Percentiles rank a stretch among this genome's conserved stretches.
phyloP scores from a whole-genome alignment of 2,113 vertebrate species.

The Antechinus flavipes region DNA sequence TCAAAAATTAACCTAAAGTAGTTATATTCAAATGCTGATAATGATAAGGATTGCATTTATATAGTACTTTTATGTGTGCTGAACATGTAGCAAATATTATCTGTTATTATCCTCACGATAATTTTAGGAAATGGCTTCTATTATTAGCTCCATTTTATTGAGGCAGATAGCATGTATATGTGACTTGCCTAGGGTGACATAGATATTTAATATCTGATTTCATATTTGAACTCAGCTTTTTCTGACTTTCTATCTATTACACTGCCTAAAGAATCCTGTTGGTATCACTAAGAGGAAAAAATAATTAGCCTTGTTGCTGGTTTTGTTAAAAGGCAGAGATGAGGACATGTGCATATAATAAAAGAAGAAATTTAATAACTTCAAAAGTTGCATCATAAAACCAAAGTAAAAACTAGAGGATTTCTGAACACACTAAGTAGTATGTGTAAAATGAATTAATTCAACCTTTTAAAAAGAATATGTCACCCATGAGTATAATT shows the following conservation, averaged over 20 bases:
- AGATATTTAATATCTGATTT: not conserved
- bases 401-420: not conserved
- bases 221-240: not conserved
- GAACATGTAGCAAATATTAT: not conserved
- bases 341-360: constrained; percentile 30
- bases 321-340: constrained; percentile 60
- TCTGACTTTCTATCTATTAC: not conserved
- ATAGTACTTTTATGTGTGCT: not conserved
- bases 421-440: constrained; percentile 17
- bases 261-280: not conserved
- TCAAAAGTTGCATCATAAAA: constrained; percentile 63
- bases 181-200: not conserved
- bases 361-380: constrained; percentile 50
- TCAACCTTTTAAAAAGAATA: constrained; percentile 43
- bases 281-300: constrained; percentile 26
- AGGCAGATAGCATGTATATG: not conserved
- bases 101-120: not conserved
- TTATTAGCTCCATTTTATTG: not conserved
- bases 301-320: constrained; percentile 45
- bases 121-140: not conserved
- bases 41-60: not conserved
- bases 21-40: not conserved
- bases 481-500: not conserved
- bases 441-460: constrained; percentile 11
- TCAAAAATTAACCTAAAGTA: not conserved